phyloP scores from a whole-genome alignment of 2,888 invertebrate species.

The Heliconius cydno region DNA sequence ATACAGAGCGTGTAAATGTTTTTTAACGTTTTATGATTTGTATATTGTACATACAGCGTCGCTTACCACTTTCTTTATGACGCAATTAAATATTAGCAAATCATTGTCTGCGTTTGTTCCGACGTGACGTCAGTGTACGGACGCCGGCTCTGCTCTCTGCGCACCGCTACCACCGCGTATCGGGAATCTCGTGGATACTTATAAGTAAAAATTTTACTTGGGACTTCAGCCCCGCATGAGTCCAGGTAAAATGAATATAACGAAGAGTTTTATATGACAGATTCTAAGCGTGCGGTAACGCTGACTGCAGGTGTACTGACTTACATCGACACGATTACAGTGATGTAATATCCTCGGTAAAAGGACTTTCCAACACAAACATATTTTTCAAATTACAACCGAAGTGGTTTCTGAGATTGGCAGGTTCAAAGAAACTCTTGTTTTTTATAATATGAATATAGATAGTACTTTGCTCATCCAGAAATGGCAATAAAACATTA shows the following conservation, averaged over 20 bases:
- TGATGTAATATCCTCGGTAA: too few species aligned
- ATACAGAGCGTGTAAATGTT: neutral
- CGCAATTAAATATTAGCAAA: slow-evolving; percentile 43
- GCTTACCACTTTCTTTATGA: slow-evolving; percentile 23
- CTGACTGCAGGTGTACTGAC: too few species aligned
- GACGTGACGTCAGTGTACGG: slow-evolving; percentile 41
- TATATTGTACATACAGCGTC: neutral
- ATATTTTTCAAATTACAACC: too few species aligned
- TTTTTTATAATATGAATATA: neutral
- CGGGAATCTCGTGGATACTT: too few species aligned
- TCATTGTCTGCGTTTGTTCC: slow-evolving; percentile 44
- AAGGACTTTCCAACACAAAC: too few species aligned
- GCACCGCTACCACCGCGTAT: neutral
- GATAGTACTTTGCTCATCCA: slow-evolving; percentile 13
- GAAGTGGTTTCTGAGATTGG: neutral
- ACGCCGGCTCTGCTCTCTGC: neutral
- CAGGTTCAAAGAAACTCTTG: neutral
- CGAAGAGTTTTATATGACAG: too few species aligned
- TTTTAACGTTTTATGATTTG: neutral
- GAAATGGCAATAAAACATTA: slow-evolving; percentile 24
- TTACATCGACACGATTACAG: too few species aligned
- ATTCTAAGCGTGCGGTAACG: too few species aligned
- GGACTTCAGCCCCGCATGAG: too few species aligned
- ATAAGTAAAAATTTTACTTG: too few species aligned
- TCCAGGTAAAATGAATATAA: too few species aligned